Evolutionary conservation across 2,113 vertebrate species (phyloP), one percentile per base, ranked within the genome.

Genomic region (Anolis carolinensis): DNA sequence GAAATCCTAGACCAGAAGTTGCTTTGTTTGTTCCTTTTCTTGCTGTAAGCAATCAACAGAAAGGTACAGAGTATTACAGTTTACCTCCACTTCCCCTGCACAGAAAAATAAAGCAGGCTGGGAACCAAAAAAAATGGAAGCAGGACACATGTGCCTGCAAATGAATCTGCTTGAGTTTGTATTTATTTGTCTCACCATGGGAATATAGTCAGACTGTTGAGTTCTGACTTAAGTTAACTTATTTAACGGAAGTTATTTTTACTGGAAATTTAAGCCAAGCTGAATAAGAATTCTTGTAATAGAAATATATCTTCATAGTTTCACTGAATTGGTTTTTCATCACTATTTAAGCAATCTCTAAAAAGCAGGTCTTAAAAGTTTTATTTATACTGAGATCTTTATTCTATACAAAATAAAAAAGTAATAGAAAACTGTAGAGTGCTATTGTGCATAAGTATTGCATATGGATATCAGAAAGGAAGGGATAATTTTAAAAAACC

Each of bases 1-100:
- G 73, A 67, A 87, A 78, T 63, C 52, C 76, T 68, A 30, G 67
- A n/a, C 90, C 80, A 90, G 86, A 85, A 90, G 73, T 75, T 65
- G 65, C 78, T 86, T 74, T 84, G 70, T 63, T 86, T 89, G 1
- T 77, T 91, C 83, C 48, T 44, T 36, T 87, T 27, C 27, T 86
- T 83, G 80, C 75, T 72, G 79, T 79, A 67, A 52, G 87, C 48
- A 88, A 79, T 72, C 76, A 63, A 67, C 21, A 55, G 62, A 67
- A 36, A 52, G 72, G 39, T 92, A 72, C 1, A 30, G 76, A 72
- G 77, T 34, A 55, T 7, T 44, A 67, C 65, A 83, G 52, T 89
- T 82, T 78, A 59, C 36, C 52, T 36, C 6, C 21, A 8, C 21
- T 30, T 32, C 14, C 3, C 68, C 16, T 70, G 67, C 50, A 23